These are phyloP conservation scores for Rhagonycha fulva DNA, from an alignment of 2,888 invertebrate species.

Conservation along the genomic window DNA sequence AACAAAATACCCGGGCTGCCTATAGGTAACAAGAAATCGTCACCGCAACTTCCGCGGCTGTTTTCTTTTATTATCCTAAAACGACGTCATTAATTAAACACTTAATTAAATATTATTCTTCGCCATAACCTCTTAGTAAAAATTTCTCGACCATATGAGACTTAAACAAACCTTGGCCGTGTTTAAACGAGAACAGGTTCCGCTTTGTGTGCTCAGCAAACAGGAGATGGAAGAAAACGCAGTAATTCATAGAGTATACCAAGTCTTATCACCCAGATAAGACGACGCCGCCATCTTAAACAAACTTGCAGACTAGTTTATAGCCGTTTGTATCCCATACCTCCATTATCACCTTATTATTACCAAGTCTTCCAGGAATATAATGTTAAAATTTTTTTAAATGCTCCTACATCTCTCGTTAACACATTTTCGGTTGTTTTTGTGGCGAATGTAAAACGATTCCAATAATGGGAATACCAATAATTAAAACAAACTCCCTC, in stretches of 20 bases:
- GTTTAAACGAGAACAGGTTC: constrained; percentile 42
- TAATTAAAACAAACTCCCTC: background rate
- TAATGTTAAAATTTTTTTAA: background rate
- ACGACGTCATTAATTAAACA: background rate
- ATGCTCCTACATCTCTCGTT: background rate
- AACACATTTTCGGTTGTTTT: background rate
- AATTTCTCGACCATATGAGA: constrained; percentile 26
- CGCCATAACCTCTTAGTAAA: constrained; percentile 8
- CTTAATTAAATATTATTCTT: background rate
- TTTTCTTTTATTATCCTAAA: background rate
- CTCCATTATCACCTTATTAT: constrained; percentile 19
- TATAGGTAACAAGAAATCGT: no score
- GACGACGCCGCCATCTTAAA: constrained; percentile 38
- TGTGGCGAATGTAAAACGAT: constrained; percentile 1
- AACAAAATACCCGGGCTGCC: background rate
- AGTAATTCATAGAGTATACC: constrained; percentile 39
- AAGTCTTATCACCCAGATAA: constrained; percentile 38
- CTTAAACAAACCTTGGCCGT: constrained; percentile 41
- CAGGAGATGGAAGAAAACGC: constrained; percentile 39
- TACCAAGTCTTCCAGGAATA: background rate
- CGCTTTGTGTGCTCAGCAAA: constrained; percentile 37
- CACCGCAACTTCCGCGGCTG: background rate
- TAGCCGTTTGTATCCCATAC: constrained; percentile 26
- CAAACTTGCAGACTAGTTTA: constrained; percentile 36
- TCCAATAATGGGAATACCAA: background rate